Conservation (phyloP, 2,888 invertebrate genomes). For the Macrosoma leucophasiata region DNA sequence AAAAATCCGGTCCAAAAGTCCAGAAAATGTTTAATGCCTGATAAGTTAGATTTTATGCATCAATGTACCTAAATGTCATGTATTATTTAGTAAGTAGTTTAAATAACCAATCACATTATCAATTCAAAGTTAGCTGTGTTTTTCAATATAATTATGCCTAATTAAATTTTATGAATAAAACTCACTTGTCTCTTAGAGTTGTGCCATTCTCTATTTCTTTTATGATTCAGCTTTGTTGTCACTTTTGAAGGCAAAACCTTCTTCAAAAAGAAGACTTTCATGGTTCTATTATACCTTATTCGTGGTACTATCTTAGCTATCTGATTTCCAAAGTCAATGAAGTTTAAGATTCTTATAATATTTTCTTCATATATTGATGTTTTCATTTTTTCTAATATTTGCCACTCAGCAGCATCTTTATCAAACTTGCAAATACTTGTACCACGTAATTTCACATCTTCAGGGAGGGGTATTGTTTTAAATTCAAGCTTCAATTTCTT, state of each 20-base stretch:
- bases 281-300: conserved; percentile 76
- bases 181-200: conserved; percentile 60
- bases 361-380: conserved; percentile 81
- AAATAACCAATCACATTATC: conserved; percentile 1
- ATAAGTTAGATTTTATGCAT: no score
- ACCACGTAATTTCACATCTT: conserved; percentile 84
- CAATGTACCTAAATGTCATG: no score
- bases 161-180: conserved; percentile 12
- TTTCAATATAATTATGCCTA: no score
- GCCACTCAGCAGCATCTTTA: conserved; percentile 84
- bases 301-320: conserved; percentile 80
- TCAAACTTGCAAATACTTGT: conserved; percentile 80
- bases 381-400: conserved; percentile 69
- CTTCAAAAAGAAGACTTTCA: conserved; percentile 65
- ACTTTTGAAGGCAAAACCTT: conserved; percentile 47
- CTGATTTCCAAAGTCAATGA: conserved; percentile 87
- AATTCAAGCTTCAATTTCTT: conserved; percentile 76
- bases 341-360: conserved; percentile 83
- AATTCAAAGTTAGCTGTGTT: no score
- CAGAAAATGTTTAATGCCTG: not conserved
- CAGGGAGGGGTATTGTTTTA: conserved; percentile 80
- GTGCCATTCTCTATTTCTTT: conserved; percentile 62
- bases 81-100: not conserved
- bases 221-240: conserved; percentile 55
- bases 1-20: not conserved